Evolutionary conservation across 2,797 vertebrate species (phyloP).

Genomic region (Squalus acanthias): DNA sequence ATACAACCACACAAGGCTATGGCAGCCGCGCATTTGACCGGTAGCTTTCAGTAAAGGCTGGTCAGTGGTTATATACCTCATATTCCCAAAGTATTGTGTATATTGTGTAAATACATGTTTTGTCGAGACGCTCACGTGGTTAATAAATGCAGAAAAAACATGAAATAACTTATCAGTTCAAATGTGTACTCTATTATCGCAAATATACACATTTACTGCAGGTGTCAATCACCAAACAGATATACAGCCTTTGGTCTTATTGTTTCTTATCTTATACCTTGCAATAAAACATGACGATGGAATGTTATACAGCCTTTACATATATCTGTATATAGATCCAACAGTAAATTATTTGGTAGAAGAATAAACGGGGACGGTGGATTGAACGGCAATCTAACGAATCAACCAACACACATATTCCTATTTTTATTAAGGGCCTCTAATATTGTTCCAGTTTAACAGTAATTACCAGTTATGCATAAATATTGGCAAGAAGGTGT

Average conservation of each 20-base stretch:
- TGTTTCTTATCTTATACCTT: not conserved
- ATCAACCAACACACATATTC: not conserved
- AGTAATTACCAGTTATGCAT: not conserved
- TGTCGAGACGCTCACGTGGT: not conserved
- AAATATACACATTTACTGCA: not conserved
- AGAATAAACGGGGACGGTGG: not conserved
- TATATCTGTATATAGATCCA: not conserved
- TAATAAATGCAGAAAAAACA: slow-evolving; percentile 30
- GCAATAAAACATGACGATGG: not conserved
- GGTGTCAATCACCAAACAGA: not conserved
- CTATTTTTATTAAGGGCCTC: not conserved
- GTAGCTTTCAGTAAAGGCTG: slow-evolving; percentile 26
- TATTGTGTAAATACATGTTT: slow-evolving; percentile 36
- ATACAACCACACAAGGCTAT: not conserved
- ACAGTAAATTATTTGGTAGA: not conserved
- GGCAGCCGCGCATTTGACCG: not conserved
- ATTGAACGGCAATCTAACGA: not conserved
- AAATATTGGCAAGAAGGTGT: not conserved
- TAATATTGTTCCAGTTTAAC: not conserved
- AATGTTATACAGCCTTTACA: not conserved
- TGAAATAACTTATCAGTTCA: not conserved
- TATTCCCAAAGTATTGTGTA: slow-evolving; percentile 29
- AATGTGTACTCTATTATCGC: slow-evolving; percentile 25
- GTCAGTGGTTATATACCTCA: slow-evolving; percentile 26
- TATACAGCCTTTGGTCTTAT: not conserved